Evolutionary conservation across 1,140 invertebrate genomes (phyloP), one percentile per base, ranked within the genome.

Genomic region (Venustaconcha ellipsiformis): DNA sequence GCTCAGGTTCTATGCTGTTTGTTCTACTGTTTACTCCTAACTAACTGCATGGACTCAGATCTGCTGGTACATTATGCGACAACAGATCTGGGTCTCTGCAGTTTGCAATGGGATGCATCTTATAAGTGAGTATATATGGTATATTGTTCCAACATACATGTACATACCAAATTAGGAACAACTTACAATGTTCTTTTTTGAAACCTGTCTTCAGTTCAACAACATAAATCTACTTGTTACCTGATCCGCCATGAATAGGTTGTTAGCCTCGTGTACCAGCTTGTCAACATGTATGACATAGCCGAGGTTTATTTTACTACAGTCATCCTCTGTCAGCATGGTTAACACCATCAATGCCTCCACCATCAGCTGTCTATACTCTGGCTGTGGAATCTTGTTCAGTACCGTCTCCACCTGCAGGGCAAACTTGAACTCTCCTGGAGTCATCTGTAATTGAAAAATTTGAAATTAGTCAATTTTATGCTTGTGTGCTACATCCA

Each of bases 371-470:
- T 99, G 99, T 60, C 99, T 92, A 90, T 99, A 99, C 90, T 99
- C 98, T 14, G 99, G 98, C 89, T 99, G 96, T 0, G 97, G 96
- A 82, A 99, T 98, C 20, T 94, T 94, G 88, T 99, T 99, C 30
- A 99, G 91, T 12, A 98, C 96, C n/a, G 96, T 96, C 90, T 99
- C 99, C 2, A 99, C 97, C 76, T 97, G 96, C 14, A 99, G 89
- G 0, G 98, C 98, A 91, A 99, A 99, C 91, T 99, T 99, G 74
- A 99, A 91, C 90, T 99, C 99, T 57, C 97, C 96, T 0, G 97
- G 93, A 11, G 98, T 99, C 98, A 99, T 99, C 93, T 90, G 71
- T 8, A 67, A 67, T 76, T 18, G 56, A 65, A 70, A 63, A 17
- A 58, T 20, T 14, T 17, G 57, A 15, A 17, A 48, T 72, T 37